Conservation (phyloP, 2,113 vertebrate genomes). For the Semnornis frantzii region DNA sequence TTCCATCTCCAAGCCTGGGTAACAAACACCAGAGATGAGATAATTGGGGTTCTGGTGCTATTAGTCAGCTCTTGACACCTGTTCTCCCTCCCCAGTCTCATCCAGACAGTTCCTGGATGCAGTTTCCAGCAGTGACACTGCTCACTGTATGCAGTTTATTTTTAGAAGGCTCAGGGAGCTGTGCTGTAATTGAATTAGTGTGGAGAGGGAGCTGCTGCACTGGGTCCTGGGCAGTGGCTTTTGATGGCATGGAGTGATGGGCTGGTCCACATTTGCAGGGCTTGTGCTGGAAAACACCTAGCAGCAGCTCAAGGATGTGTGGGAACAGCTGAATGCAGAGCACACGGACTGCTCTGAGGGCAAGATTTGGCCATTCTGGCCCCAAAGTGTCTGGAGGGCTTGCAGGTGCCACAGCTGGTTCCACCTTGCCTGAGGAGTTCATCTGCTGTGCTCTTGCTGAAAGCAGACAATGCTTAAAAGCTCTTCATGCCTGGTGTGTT, state of each 20-base stretch:
- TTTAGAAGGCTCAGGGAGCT: constrained; percentile 32
- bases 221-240: neutral
- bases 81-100: neutral
- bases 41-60: neutral
- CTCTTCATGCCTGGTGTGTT: neutral
- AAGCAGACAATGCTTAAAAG: neutral
- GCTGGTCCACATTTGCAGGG: neutral
- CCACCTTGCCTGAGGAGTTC: neutral
- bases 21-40: neutral
- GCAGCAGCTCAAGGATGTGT: neutral
- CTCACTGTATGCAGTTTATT: neutral
- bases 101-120: neutral
- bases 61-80: neutral
- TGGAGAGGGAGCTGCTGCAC: neutral
- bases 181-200: constrained; percentile 8
- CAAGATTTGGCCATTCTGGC: neutral
- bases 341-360: neutral
- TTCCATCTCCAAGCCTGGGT: neutral
- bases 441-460: neutral
- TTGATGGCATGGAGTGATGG: neutral
- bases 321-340: neutral
- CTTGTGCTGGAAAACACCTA: neutral
- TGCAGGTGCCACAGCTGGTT: neutral
- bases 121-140: neutral
- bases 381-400: neutral